Percentiles rank a stretch among this genome's conserved stretches.
Conservation (phyloP, 2,797 vertebrate species). For the Pangasius krempfi region DNA sequence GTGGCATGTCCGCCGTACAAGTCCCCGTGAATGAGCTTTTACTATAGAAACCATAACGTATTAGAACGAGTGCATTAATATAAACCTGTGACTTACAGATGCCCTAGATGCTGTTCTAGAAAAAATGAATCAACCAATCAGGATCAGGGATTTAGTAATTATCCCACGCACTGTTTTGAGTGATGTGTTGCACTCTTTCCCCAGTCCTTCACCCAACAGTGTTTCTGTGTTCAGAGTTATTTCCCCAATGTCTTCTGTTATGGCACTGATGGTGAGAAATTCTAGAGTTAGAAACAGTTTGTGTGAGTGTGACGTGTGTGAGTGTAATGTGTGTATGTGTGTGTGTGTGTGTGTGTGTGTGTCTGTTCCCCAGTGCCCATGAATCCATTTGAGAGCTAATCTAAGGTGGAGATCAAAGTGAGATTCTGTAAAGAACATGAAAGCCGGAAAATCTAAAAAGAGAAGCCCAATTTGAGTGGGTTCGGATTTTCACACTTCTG, state of each 20-base stretch:
- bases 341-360: constrained; percentile 13
- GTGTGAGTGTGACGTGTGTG: constrained; percentile 17
- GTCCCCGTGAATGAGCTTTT: not conserved
- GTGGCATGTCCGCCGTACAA: not conserved
- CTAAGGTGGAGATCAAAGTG: constrained; percentile 56
- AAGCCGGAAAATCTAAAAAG: constrained; percentile 29
- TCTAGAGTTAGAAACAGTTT: not conserved
- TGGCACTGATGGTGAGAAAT: constrained; percentile 11
- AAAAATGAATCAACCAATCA: not conserved
- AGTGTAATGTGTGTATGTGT: not conserved
- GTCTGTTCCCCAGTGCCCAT: constrained; percentile 39
- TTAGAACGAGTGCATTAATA: not conserved
- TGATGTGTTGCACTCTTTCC: constrained; percentile 42
- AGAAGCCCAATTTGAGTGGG: constrained; percentile 11
- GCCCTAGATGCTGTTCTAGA: not conserved
- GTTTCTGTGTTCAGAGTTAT: constrained; percentile 16
- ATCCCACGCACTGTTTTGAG: constrained; percentile 47
- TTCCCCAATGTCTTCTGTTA: constrained; percentile 21
- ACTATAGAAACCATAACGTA: not conserved
- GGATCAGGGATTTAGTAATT: constrained; percentile 34
- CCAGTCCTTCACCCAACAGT: not conserved
- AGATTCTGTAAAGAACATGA: constrained; percentile 54
- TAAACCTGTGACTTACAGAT: not conserved
- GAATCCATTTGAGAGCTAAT: constrained; percentile 50
- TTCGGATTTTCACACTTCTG: constrained; percentile 31